Base-by-base conservation (phyloP, 2,797 vertebrate species). In the Sylvilagus floridanus region DNA sequence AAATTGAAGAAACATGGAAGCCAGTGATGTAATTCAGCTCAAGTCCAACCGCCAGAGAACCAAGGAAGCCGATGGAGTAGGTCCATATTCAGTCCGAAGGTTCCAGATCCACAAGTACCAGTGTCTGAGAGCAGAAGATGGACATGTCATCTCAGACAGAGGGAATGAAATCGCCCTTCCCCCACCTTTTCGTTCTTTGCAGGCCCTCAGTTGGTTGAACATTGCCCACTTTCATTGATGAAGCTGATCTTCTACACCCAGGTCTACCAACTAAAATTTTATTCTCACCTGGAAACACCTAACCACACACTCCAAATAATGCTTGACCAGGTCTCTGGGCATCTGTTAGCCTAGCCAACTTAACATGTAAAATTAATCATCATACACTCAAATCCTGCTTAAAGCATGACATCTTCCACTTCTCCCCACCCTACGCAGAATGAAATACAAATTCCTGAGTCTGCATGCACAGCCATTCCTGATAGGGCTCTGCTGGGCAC, bases 401-500 rank as follows among this genome's bases (percentile, higher is more conserved):
- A 54, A 69, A 37, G n/a, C 19, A 10, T 93, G 28, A 22, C 75
- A 28, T 26, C 22, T 68, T 37, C 21, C 52, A 24, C 47, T 54
- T 69, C 30, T 62, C 32, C 4, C 28, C n/a, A 4, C 4, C 10
- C 22, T 65, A 24, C 17, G 30, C 22, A 84, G 24, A 7, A 13
- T 62, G 84, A 42, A 42, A 52, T 26, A 5, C n/a, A 79, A 22
- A 42, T 26, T 37, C 13, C 54, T 79, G n/a, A 75, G 50, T 12
- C 28, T 57, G 62, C 16, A 5, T 19, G 26, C 0, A 22, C 50
- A 93, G 32, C 9, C 9, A 42, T 68, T 86, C 5, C 86, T 16
- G 19, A 1, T 16, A 8, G 63, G 30, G 22, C n/a, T n/a, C 24
- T 21, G 3, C 10, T 17, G 7, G 21, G 35, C 5, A 0, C 17